Percentiles rank a stretch among this genome's conserved stretches.
Conservation (phyloP, 1,140 invertebrate genomes). For the Drosophila nigromelanica region DNA sequence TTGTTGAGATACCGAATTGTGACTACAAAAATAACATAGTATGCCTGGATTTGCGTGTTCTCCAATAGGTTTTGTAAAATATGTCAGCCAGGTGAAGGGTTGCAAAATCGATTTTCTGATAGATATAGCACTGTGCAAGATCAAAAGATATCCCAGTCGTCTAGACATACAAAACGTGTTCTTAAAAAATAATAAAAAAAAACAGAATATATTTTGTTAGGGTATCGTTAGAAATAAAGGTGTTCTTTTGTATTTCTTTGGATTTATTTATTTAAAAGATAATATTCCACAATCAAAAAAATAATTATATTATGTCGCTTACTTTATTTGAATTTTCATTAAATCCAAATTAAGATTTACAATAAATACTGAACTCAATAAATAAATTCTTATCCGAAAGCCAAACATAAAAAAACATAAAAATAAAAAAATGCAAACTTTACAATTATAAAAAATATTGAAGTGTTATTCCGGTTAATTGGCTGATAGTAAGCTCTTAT, state of each 20-base stretch:
- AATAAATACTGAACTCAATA: too few relatives aligned
- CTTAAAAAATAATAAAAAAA: background rate
- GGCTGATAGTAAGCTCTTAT: constrained; percentile 23
- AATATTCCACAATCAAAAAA: too few relatives aligned
- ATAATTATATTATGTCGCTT: too few relatives aligned
- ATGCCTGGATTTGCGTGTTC: background rate
- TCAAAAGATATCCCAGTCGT: too few relatives aligned
- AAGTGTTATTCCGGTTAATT: constrained; percentile 27
- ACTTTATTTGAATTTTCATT: too few relatives aligned
- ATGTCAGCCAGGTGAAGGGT: background rate
- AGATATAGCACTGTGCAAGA: background rate
- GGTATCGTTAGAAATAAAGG: too few relatives aligned
- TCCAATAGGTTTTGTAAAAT: constrained; percentile 7
- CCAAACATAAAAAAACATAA: background rate
- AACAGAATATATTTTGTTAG: background rate
- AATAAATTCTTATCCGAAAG: too few relatives aligned
- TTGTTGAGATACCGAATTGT: constrained; percentile 23
- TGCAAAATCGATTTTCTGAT: background rate
- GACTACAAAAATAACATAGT: background rate
- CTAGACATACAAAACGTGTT: background rate
- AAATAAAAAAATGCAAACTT: background rate
- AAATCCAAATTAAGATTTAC: too few relatives aligned
- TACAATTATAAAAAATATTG: constrained; percentile 8
- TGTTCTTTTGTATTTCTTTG: too few relatives aligned
- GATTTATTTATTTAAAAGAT: too few relatives aligned